Percentiles rank a stretch among this genome's conserved stretches.
phyloP scores from a whole-genome alignment of 2,797 vertebrate species.

The Argya squamiceps region DNA sequence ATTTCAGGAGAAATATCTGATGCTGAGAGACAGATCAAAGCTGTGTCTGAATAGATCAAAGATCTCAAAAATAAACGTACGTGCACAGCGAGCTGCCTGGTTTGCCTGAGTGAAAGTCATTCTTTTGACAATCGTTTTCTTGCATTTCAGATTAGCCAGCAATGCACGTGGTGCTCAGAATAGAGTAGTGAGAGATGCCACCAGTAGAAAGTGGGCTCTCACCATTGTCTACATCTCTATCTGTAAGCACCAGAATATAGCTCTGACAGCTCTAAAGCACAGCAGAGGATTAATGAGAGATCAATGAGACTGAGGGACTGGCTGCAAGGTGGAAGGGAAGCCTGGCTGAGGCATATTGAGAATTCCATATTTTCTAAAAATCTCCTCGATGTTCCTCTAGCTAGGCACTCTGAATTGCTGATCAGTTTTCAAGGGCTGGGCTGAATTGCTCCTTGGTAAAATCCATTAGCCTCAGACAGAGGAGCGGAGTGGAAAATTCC shows the following conservation, averaged over 20 bases:
- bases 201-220: background rate
- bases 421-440: background rate
- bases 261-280: background rate
- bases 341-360: background rate
- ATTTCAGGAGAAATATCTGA: background rate
- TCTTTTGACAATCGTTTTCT: background rate
- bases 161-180: background rate
- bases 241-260: background rate
- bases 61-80: slow-evolving; percentile 7
- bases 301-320: background rate
- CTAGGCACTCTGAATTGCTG: background rate
- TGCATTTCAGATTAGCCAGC: background rate
- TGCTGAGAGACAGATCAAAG: slow-evolving; percentile 45
- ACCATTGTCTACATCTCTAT: background rate
- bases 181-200: background rate
- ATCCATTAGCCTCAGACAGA: background rate
- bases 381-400: background rate
- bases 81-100: background rate
- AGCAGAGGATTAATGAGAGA: background rate
- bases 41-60: slow-evolving; percentile 36
- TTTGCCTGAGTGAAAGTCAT: background rate
- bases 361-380: background rate
- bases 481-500: background rate
- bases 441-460: background rate
- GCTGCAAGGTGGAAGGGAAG: background rate